A percentile compares a stretch with the other conserved stretches of the same genome.
Evolutionary conservation across 1,140 invertebrate genomes (phyloP).

Genomic region (Drosophila lini): DNA sequence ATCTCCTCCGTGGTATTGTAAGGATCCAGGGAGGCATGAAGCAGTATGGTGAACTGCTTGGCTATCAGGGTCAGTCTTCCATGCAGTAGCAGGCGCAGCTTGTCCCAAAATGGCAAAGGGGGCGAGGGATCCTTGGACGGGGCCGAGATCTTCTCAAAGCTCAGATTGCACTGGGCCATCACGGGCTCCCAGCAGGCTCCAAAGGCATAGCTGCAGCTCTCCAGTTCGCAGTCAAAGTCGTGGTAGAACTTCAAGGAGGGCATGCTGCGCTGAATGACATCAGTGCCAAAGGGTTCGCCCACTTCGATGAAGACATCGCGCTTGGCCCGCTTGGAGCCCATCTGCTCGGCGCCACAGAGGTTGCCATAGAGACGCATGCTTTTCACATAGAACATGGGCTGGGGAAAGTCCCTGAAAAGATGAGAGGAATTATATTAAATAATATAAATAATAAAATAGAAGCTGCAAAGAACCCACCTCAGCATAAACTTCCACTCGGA

Average conservation of each 20-base stretch:
- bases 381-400: constrained; percentile 93
- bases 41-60: constrained; percentile 92
- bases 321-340: constrained; percentile 91
- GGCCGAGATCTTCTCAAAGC: constrained; percentile 93
- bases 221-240: constrained; percentile 97
- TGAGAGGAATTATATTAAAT: neutral
- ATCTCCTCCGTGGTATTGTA: constrained; percentile 99
- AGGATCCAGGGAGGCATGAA: constrained; percentile 98
- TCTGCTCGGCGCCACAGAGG: constrained; percentile 95
- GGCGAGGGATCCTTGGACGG: constrained; percentile 97
- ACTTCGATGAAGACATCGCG: constrained; percentile 90
- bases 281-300: constrained; percentile 90
- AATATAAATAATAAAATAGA: neutral
- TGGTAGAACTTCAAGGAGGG: constrained; percentile 98
- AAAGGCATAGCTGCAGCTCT: constrained; percentile 95
- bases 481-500: constrained; percentile 94
- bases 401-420: constrained; percentile 94
- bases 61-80: constrained; percentile 95
- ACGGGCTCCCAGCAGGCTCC: constrained; percentile 99
- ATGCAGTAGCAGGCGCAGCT: constrained; percentile 96
- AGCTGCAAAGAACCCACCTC: constrained; percentile 53
- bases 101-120: constrained; percentile 98
- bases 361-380: constrained; percentile 94
- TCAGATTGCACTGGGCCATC: constrained; percentile 96
- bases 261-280: constrained; percentile 93